Evolutionary conservation across 2,113 vertebrate genomes (phyloP).

Genomic region (Misgurnus mizolepis): DNA sequence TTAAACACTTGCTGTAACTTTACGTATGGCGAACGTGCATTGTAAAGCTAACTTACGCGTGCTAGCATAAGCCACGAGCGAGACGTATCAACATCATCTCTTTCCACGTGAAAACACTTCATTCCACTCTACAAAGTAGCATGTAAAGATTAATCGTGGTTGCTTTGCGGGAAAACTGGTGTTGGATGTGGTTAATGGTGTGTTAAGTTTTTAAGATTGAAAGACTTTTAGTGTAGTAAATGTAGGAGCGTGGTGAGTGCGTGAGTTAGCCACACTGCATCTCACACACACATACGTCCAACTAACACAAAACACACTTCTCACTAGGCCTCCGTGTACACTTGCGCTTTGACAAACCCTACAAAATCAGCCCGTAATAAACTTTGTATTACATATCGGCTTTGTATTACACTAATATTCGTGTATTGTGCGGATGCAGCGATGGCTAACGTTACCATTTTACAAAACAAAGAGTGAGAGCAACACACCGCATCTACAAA

Average conservation of each 20-base stretch:
- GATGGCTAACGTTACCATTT: slow-evolving; percentile 9
- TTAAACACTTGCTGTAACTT: background rate
- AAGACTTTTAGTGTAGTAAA: background rate
- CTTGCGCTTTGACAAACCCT: background rate
- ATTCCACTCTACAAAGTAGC: background rate
- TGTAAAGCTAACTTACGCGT: slow-evolving; percentile 1
- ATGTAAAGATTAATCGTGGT: background rate
- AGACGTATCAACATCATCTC: background rate
- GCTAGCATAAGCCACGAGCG: slow-evolving; percentile 15
- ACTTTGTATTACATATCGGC: background rate
- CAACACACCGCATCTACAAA: background rate
- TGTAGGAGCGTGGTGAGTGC: background rate
- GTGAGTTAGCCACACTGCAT: slow-evolving; percentile 27
- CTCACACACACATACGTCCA: background rate
- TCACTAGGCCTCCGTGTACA: background rate
- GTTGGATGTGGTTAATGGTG: no score
- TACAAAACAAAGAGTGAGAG: slow-evolving; percentile 29
- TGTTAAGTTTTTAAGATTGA: background rate
- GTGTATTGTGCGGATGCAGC: background rate
- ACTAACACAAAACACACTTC: background rate
- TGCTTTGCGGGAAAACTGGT: background rate
- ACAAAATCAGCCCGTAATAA: background rate
- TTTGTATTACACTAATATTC: background rate
- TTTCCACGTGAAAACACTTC: background rate
- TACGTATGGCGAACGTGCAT: background rate